Evolutionary conservation across 2,113 vertebrate genomes (phyloP), one percentile per base, ranked within the genome.

Genomic region (Mastomys natalensis): DNA sequence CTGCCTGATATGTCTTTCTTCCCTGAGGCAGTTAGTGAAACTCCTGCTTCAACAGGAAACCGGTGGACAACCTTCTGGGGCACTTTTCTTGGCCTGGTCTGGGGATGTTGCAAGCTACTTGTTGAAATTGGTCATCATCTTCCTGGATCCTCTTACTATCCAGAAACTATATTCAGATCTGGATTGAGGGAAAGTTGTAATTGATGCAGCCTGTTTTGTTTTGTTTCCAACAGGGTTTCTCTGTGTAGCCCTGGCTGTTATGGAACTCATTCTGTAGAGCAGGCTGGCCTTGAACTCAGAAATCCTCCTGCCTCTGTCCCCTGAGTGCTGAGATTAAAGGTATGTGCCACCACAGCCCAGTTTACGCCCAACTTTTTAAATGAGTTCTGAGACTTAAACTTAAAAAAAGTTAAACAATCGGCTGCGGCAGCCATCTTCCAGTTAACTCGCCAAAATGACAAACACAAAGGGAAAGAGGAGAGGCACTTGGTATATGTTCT

Each of bases 151-250:
- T 91, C n/a, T 21, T 29, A 73, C 64, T 31, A 6, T 40, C 24
- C 58, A 76, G n/a, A 40, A 87, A 84, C n/a, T 53, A 82, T 22
- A 51, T 48, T 68, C 53, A 74, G 60, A 77, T 53, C 40, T 73
- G 51, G 68, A 78, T 45, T 48, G 15, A 58, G 70, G 62, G 31
- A 80, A 96, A 96, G 72, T 43, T 91, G 29, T 58, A 21, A 90
- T 62, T 84, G 31, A 12, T 64, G 22, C 92, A 93, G 9, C 45
- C 66, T 48, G 9, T 66, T 26, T 45, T 40, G 26, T 45, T 24
- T 10, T 74, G 26, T 80, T 53, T 53, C 31, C 0, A 80, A 55
- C 51, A 80, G 34, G 17, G 9, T 58, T 81, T 81, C 78, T 81
- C 51, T 58, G 34, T 81, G 4, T 55, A 74, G 16, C 48, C 51